Evolutionary conservation across 1,140 invertebrate genomes (phyloP), one percentile per base, ranked within the genome.

Genomic region (Drosophila novamexicana): DNA sequence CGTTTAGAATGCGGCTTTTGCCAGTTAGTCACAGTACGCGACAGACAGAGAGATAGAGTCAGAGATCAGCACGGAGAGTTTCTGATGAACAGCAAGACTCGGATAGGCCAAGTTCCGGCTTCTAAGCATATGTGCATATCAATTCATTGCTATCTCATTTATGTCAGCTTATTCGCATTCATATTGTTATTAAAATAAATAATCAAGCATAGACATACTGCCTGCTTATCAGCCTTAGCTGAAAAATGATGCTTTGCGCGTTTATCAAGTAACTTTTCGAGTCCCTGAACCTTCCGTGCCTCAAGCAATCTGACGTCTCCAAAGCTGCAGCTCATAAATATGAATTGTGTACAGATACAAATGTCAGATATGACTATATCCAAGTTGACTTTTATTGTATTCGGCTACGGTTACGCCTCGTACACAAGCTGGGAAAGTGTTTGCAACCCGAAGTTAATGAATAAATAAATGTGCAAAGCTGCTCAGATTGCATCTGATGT

Each of bases 61-160:
- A 44, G 54, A 56, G 42, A 29, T 52, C n/a, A 7, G n/a, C 40
- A 70, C 12, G 8, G 8, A 71, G 62, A 45, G 50, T 42, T 50
- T 34, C 22, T 47, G 44, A 18, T 61, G 8, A 32, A 22, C 37
- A 6, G 7, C 7, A 16, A 22, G 32, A 34, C 54, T 32, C 47
- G 52, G 57, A 67, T 53, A 67, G 82, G 75, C 53, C 67, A 50
- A 88, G 83, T 88, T 88, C 83, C 83, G 84, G 84, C 75, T 89
- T 44, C 40, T 67, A 74, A 79, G 42, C 72, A 71, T 72, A 79
- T 88, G 71, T 75, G 81, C 73, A 79, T 83, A 75, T 44, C 37
- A 56, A 65, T 58, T 52, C 52, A 68, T 54, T 49, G 71, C 22
- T 14, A 67, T 32, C 34, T 75, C 44, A 57, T 75, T 62, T 49